phyloP scores from a whole-genome alignment of 2,113 vertebrate species.

The Pomatorhinus ruficollis region DNA sequence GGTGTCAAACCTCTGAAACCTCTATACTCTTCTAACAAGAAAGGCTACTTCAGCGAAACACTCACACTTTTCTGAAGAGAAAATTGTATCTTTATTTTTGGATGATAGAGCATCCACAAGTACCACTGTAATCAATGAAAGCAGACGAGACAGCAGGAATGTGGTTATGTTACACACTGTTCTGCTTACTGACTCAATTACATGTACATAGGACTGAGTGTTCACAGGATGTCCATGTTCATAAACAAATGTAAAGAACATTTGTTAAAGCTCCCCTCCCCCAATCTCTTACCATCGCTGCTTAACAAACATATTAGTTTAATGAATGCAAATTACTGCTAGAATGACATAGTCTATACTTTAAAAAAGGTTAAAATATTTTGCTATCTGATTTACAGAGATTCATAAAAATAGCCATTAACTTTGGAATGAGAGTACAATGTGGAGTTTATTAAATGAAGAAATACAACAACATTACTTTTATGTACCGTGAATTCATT shows the following conservation, averaged over 20 bases:
- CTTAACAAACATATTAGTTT: constrained; percentile 13
- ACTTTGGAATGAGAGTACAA: not conserved
- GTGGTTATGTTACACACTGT: not conserved
- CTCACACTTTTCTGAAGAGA: not conserved
- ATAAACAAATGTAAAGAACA: not conserved
- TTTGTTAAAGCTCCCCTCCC: not conserved
- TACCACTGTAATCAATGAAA: not conserved
- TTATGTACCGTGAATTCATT: constrained; percentile 51
- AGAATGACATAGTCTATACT: not conserved
- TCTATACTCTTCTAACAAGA: not conserved
- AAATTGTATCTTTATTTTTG: not conserved
- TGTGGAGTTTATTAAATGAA: constrained; percentile 56
- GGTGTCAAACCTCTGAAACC: not conserved
- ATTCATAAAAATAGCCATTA: constrained; percentile 21
- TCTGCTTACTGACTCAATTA: not conserved
- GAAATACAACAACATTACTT: constrained; percentile 67
- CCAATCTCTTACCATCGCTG: not conserved
- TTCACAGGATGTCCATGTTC: not conserved
- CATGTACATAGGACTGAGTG: not conserved
- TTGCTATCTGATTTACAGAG: constrained; percentile 5
- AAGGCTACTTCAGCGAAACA: not conserved
- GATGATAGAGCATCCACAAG: not conserved
- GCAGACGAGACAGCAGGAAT: not conserved
- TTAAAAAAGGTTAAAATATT: not conserved
- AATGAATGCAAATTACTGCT: constrained; percentile 27